phyloP scores from a whole-genome alignment of 2,888 invertebrate species.

The Drosophila anomelani region DNA sequence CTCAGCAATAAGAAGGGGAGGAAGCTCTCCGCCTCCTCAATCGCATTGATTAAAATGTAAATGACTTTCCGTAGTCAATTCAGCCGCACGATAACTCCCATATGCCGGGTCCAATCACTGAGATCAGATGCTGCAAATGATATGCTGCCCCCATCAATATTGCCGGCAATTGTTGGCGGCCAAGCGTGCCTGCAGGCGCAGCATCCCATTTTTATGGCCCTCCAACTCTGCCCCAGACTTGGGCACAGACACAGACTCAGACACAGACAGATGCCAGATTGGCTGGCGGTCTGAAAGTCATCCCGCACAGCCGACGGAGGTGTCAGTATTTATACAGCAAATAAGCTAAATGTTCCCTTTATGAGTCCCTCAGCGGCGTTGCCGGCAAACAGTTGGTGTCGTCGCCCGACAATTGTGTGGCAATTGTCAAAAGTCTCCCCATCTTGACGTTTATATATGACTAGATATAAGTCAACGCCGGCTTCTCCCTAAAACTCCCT shows the following conservation, averaged over 20 bases:
- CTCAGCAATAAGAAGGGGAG: neutral
- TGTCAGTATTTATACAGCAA: constrained; percentile 77
- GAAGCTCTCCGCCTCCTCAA: neutral
- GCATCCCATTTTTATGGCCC: constrained; percentile 57
- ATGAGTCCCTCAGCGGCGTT: constrained; percentile 65
- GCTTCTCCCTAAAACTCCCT: constrained; percentile 43
- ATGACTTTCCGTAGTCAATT: constrained; percentile 16
- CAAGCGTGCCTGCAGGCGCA: constrained; percentile 49
- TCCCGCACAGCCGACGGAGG: constrained; percentile 49
- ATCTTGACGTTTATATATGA: constrained; percentile 75
- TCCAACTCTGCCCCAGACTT: constrained; percentile 1
- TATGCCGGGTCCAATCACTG: constrained; percentile 26
- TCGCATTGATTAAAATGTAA: constrained; percentile 25
- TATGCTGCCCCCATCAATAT: constrained; percentile 37
- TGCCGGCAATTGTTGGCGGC: constrained; percentile 31
- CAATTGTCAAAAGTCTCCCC: constrained; percentile 80
- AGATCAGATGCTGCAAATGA: constrained; percentile 31
- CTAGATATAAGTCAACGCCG: constrained; percentile 76
- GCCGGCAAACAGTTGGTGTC: constrained; percentile 53
- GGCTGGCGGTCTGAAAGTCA: constrained; percentile 34
- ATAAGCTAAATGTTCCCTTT: constrained; percentile 75
- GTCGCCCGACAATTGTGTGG: constrained; percentile 78
- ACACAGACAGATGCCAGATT: constrained; percentile 23
- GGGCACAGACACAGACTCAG: constrained; percentile 2
- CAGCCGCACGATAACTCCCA: constrained; percentile 8